Conservation (phyloP, 2,888 invertebrate species). For the Cantharis nigra region DNA sequence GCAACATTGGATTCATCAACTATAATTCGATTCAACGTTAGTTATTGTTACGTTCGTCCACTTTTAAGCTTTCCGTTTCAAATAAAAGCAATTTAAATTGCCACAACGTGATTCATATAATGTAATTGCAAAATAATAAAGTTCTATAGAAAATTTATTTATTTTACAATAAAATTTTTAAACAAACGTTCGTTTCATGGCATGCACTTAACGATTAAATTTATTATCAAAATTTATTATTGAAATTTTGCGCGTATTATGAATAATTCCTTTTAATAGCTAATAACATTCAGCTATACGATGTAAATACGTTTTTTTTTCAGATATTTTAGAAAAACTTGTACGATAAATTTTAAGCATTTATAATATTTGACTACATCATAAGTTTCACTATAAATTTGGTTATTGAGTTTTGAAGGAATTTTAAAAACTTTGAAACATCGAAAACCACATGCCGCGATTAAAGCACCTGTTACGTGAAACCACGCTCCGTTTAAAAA, state of each 20-base stretch:
- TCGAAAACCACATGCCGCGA: constrained; percentile 24
- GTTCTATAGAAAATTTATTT: neutral
- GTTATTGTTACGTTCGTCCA: neutral
- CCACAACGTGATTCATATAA: neutral
- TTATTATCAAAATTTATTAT: neutral
- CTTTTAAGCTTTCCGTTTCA: neutral
- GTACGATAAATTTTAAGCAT: neutral
- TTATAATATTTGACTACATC: neutral
- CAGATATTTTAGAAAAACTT: neutral
- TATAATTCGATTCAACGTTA: neutral
- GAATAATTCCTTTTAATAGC: neutral
- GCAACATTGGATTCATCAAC: neutral
- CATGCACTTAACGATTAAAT: neutral
- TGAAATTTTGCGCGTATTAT: neutral
- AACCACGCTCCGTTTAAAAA: constrained; percentile 15
- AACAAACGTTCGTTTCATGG: neutral
- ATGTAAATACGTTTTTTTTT: neutral
- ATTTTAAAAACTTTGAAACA: neutral
- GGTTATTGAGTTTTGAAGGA: neutral
- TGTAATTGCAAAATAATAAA: neutral
- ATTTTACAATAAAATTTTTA: neutral
- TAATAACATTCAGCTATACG: neutral
- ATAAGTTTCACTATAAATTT: neutral
- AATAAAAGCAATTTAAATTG: neutral
- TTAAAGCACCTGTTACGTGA: constrained; percentile 29